Conservation (phyloP, 1,140 invertebrate genomes). For the Bombus consobrinus region DNA sequence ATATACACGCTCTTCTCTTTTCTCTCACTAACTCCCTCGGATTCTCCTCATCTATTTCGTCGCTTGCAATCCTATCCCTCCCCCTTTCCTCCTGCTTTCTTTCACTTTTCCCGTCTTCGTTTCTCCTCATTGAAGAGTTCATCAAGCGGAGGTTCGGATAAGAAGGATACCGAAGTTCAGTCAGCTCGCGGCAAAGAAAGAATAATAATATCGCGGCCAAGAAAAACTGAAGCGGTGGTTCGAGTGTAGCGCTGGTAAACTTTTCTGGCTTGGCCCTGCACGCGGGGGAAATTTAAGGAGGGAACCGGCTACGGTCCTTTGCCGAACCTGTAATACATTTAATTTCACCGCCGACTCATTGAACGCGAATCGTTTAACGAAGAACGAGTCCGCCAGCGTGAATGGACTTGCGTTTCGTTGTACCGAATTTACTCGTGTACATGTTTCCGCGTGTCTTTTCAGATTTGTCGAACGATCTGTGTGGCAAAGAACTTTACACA, state of each 20-base stretch:
- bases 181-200: conserved; percentile 8
- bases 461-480: no score
- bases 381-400: background rate
- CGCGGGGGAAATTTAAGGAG: background rate
- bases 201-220: conserved; percentile 37
- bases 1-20: conserved; percentile 31
- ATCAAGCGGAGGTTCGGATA: conserved; percentile 39
- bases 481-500: no score
- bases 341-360: conserved; percentile 2
- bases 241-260: conserved; percentile 20
- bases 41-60: conserved; percentile 64
- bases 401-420: background rate
- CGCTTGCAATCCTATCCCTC: conserved; percentile 56
- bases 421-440: background rate
- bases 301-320: background rate
- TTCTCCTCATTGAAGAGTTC: conserved; percentile 33
- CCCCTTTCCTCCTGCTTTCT: conserved; percentile 23
- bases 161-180: conserved; percentile 33
- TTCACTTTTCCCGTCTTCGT: conserved; percentile 15
- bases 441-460: background rate
- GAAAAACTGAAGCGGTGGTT: conserved; percentile 22
- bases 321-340: background rate
- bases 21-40: background rate
- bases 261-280: background rate
- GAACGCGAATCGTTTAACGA: background rate